Base-by-base conservation (phyloP, 1,140 invertebrate species). In the Triops cancriformis region DNA sequence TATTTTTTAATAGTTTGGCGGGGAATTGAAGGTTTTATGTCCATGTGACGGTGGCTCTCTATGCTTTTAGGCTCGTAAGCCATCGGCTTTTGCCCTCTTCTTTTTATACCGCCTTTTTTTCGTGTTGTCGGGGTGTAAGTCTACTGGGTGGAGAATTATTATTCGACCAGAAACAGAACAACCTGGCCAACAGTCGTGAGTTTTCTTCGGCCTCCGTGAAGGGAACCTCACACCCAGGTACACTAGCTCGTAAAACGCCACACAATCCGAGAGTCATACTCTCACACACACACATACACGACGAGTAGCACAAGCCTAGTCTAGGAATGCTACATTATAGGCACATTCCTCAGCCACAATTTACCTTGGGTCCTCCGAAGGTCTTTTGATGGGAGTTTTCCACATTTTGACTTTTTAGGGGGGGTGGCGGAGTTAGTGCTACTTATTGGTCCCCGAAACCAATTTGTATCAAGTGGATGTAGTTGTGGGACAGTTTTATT, bases 21-120 rank as follows among this genome's bases (percentile, higher is more conserved):
- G 51, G 43, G 51, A 64, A 64, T 64, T 64, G 51, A 64, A 64
- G 51, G 51, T 64, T 64, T 64, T 64, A 64, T 64, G 51, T 64
- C 14, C 51, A 7, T 64, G 23, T 64, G 31, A 64, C 23, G 0
- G 18, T 10, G 51, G 51, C 51, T 23, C n/a, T 64, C 3, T 23
- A 23, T 18, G 51, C n/a, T 64, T 64, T 64, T 64, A 64, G 51
- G 51, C 23, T 64, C 51, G 51, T n/a, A 64, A 64, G 51, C 51
- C 51, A 64, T 64, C 51, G 23, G 51, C 51, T 64, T 23, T 64
- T 23, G 14, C 51, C 51, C 51, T 64, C 7, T 64, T 64, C 23
- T 64, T 64, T n/a, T 64, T 64, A 37, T 37, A 7, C 31, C 51
- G n/a, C 10, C 23, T 64, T 18, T 64, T 23, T 64, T 23, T 18